These are phyloP conservation scores for Lagocephalus sceleratus DNA, from an alignment of 2,797 vertebrate species.

Conservation along the genomic window DNA sequence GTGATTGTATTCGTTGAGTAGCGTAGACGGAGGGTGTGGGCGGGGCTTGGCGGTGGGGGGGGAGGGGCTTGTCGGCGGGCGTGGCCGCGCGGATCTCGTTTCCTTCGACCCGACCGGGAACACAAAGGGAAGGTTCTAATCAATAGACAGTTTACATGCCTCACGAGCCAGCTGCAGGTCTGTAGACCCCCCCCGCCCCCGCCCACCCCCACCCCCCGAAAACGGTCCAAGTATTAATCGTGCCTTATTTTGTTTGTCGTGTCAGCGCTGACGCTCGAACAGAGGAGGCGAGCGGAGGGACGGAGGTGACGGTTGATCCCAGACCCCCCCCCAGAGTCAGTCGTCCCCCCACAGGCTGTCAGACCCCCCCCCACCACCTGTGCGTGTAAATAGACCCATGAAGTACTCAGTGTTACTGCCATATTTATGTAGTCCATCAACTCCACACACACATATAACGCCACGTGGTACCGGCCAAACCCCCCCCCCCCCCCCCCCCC, in stretches of 20 bases:
- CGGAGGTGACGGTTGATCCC: constrained; percentile 60
- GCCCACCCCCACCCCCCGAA: constrained; percentile 22
- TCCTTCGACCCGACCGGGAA: constrained; percentile 56
- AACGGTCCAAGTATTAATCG: constrained; percentile 88
- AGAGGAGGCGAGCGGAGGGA: constrained; percentile 31
- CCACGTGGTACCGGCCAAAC: constrained; percentile 89
- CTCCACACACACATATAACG: constrained; percentile 81
- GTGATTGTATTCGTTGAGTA: constrained; percentile 74
- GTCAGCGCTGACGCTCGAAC: constrained; percentile 80
- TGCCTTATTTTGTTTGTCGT: constrained; percentile 95
- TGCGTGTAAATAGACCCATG: constrained; percentile 84
- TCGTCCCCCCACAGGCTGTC: constrained; percentile 73
- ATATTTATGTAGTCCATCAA: constrained; percentile 87
- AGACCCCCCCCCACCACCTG: constrained; percentile 74
- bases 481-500: constrained; percentile 44
- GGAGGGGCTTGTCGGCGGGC: constrained; percentile 25
- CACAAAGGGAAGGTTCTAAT: constrained; percentile 71
- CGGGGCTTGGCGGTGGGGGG: not conserved
- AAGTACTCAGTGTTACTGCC: constrained; percentile 98
- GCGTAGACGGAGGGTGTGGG: constrained; percentile 26
- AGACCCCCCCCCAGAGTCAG: constrained; percentile 65
- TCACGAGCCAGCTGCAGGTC: constrained; percentile 76
- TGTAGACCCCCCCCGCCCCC: constrained; percentile 61
- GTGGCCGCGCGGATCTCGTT: constrained; percentile 54
- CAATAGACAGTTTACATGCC: constrained; percentile 73